Evolutionary conservation across 2,797 vertebrate genomes (phyloP).

Genomic region (Oreonectes daqikongensis): DNA sequence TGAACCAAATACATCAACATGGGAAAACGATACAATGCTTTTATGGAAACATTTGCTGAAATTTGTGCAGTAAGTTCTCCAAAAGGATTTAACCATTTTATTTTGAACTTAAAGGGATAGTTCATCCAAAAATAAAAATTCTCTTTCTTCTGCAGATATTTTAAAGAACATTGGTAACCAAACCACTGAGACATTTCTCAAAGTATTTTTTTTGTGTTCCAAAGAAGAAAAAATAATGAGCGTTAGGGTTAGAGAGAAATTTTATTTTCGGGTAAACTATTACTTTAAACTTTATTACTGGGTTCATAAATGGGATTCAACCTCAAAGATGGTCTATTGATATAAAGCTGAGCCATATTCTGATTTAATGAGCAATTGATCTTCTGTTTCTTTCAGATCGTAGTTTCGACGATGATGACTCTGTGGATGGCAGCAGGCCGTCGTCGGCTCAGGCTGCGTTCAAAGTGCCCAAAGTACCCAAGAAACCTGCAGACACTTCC

Average conservation of each 20-base stretch:
- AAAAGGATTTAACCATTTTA: neutral
- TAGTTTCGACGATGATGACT: constrained; percentile 97
- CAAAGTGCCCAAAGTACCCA: constrained; percentile 92
- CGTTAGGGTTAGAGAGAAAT: no score
- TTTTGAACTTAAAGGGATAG: neutral
- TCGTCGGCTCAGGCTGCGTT: constrained; percentile 89
- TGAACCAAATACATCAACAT: neutral
- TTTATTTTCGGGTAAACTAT: no score
- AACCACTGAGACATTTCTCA: no score
- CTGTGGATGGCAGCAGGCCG: constrained; percentile 92
- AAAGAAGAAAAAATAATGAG: no score
- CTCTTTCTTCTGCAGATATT: no score
- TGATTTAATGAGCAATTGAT: neutral
- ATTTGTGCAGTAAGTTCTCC: neutral
- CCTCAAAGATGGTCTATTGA: neutral
- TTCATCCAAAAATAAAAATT: neutral
- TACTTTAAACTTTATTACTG: neutral
- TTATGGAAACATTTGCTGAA: neutral
- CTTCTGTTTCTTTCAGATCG: constrained; percentile 78
- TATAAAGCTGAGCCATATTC: neutral
- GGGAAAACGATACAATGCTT: neutral
- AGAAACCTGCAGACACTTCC: constrained; percentile 86
- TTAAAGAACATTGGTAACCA: no score
- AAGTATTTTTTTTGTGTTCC: no score
- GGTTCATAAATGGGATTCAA: neutral